Base-by-base conservation (phyloP, 2,113 vertebrate genomes). In the Pandion haliaetus region DNA sequence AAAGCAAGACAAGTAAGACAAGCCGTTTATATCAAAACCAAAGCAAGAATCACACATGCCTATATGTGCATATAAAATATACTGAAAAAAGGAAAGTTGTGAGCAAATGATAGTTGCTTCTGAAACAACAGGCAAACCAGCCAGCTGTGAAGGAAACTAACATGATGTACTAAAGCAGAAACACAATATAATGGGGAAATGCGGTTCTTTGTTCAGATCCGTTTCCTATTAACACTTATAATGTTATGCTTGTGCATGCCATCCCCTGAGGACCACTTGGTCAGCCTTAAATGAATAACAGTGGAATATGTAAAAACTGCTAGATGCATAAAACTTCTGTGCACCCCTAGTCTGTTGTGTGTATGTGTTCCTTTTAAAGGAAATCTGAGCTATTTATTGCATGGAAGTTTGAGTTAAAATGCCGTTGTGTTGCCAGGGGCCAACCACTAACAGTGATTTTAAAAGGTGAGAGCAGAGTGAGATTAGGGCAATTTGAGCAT, bases 61-160 rank as follows among this genome's bases (percentile, higher is more conserved):
- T 81, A 32, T 47, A 71, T 12, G 18, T 71, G 47, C 40, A 28
- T 67, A 79, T 91, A 91, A 90, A 94, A 91, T 84, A 78, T 81
- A 83, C 67, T 47, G 66, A 83, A 72, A 88, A 90, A 70, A 89
- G 36, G 79, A 97, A 96, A 96, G 88, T 93, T 95, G 54, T 21
- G 78, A 85, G 78, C 76, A 96, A 96, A 95, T 93, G 96, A 93
- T 90, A 95, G 88, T 26, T 62, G 83, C 95, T 78, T 92, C 96
- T 94, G 86, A 93, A 96, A 96, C 86, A 96, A 97, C 66, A 97
- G 95, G 93, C 95, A 94, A 92, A 96, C 50, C 59, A 62, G 63
- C 92, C 98, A 97, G 97, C 97, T 98, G 98, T 93, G 97, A 97
- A 98, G 98, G 98, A 98, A 98, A 87, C 95, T 96, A 95, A 97